Percentiles rank a stretch among this genome's conserved stretches.
phyloP scores from a whole-genome alignment of 2,113 vertebrate genomes.

The Chamaetylas fuelleborni region DNA sequence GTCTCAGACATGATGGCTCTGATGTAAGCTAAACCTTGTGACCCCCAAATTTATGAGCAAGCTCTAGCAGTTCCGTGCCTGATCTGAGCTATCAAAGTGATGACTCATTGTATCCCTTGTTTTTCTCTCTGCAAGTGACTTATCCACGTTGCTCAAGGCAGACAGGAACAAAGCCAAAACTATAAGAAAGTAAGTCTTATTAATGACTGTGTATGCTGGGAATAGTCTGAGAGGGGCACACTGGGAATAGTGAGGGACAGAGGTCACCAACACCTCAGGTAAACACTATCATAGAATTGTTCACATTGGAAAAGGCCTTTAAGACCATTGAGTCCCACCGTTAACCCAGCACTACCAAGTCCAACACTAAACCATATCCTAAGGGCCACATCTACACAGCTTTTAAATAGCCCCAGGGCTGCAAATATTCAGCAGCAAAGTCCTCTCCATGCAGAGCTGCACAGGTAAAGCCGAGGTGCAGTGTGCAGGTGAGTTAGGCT shows the following conservation, averaged over 20 bases:
- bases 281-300: neutral
- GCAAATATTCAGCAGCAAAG: neutral
- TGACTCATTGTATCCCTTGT: neutral
- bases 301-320: neutral
- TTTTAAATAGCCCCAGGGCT: neutral
- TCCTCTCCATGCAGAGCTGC: neutral
- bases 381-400: neutral
- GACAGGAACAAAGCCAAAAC: neutral
- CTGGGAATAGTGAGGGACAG: neutral
- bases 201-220: neutral
- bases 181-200: rapidly evolving
- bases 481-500: rapidly evolving
- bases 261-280: neutral
- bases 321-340: neutral
- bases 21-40: neutral
- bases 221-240: neutral
- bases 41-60: neutral
- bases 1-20: neutral
- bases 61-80: neutral
- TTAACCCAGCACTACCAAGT: neutral
- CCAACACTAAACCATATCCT: neutral
- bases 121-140: neutral
- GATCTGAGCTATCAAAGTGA: neutral
- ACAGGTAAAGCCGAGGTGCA: neutral
- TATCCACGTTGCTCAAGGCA: neutral